A percentile compares a stretch with the other conserved stretches of the same genome.
Evolutionary conservation across 2,797 vertebrate species (phyloP).

Genomic region (Psittacula echo): DNA sequence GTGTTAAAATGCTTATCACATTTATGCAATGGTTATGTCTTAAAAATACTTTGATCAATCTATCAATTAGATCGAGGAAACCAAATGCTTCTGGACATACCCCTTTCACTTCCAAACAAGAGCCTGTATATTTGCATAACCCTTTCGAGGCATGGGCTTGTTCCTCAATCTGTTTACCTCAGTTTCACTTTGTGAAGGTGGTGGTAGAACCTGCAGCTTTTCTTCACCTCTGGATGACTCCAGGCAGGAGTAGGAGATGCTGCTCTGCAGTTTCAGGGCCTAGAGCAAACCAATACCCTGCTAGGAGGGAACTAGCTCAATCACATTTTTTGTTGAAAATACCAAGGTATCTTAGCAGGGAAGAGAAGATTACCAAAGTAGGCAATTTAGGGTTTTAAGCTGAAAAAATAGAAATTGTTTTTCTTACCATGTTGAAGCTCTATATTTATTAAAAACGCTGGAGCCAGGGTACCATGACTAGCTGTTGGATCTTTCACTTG

Average conservation of each 20-base stretch:
- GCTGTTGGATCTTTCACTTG: neutral
- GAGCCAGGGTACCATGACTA: accelerated
- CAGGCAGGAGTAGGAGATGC: neutral
- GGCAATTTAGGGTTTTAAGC: neutral
- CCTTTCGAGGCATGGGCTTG: neutral
- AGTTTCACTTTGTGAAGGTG: neutral
- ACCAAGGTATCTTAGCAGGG: neutral
- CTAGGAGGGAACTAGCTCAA: neutral
- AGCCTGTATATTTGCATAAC: neutral
- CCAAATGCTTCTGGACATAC: neutral
- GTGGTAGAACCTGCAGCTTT: neutral
- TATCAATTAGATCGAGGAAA: neutral
- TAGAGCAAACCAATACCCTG: neutral
- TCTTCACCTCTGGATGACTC: neutral
- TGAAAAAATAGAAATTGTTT: neutral
- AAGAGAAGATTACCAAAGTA: neutral
- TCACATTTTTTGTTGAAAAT: neutral
- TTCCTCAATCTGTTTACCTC: neutral
- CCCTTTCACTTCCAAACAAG: neutral
- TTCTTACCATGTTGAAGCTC: neutral
- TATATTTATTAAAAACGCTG: neutral
- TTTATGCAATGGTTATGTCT: neutral
- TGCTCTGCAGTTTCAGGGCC: neutral
- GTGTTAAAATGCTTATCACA: neutral
- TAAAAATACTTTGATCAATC: neutral